A percentile compares a stretch with the other conserved stretches of the same genome.
These are phyloP conservation scores for Galaxea fascicularis DNA, from an alignment of 92 coral and sea anemone genomes.

Conservation along the genomic window DNA sequence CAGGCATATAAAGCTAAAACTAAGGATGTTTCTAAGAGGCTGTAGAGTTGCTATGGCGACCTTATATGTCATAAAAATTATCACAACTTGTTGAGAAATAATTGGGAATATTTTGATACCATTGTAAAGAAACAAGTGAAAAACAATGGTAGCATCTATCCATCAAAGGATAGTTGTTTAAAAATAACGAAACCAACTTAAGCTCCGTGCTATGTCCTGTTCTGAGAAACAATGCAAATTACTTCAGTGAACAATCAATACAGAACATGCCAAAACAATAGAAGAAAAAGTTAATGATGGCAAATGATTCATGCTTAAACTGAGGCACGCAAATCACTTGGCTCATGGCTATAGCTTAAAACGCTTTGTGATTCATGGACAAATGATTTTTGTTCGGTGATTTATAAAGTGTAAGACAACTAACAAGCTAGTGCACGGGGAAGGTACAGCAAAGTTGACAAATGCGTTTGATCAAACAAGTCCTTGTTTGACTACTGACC, in stretches of 20 bases:
- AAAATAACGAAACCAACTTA: too few species aligned
- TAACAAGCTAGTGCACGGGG: background rate
- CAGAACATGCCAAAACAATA: background rate
- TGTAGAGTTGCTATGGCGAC: too few species aligned
- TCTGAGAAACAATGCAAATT: slow-evolving; percentile 1
- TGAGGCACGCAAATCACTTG: background rate
- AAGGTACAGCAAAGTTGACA: background rate
- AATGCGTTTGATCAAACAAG: background rate
- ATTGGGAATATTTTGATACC: too few species aligned
- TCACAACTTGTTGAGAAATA: too few species aligned
- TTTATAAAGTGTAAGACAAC: background rate
- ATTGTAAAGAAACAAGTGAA: too few species aligned
- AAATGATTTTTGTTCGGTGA: background rate
- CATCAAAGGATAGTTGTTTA: too few species aligned
- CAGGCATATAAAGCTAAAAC: too few species aligned
- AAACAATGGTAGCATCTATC: too few species aligned
- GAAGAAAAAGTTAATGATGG: background rate
- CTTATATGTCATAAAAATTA: too few species aligned
- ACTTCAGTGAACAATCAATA: background rate
- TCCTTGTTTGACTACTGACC: background rate
- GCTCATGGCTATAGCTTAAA: too few species aligned
- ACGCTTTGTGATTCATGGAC: background rate
- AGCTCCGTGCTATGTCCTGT: background rate
- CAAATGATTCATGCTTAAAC: background rate
- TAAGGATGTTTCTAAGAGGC: too few species aligned